Percentiles rank a stretch among this genome's conserved stretches.
These are phyloP conservation scores for Poecilobothrus nobilitatus DNA, from an alignment of 2,888 invertebrate species.

Conservation along the genomic window DNA sequence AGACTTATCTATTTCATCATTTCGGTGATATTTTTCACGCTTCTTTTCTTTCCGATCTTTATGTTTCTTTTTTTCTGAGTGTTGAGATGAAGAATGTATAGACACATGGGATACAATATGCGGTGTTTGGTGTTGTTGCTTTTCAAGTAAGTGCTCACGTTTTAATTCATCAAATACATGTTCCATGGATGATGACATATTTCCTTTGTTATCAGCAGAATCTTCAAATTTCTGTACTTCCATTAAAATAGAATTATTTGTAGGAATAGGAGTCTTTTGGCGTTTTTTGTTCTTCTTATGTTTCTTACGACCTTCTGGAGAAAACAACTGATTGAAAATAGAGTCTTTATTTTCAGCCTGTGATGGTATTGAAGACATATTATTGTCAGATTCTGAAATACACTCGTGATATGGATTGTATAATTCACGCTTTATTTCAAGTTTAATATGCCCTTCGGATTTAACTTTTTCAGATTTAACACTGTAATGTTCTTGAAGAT, in stretches of 20 bases:
- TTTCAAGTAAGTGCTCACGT: constrained; percentile 31
- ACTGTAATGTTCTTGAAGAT: too few relatives aligned
- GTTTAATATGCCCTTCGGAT: constrained; percentile 44
- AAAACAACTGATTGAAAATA: constrained; percentile 40
- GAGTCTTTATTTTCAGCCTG: constrained; percentile 45
- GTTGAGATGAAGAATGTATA: constrained; percentile 15
- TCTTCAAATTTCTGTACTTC: constrained; percentile 16
- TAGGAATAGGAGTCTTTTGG: constrained; percentile 50
- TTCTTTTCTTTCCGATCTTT: constrained; percentile 43
- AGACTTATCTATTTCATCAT: constrained; percentile 30
- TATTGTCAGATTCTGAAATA: constrained; percentile 26
- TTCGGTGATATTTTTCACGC: constrained; percentile 37
- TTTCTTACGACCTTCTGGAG: constrained; percentile 57
- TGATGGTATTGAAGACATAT: constrained; percentile 23
- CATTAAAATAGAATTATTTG: constrained; percentile 25
- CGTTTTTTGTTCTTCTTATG: constrained; percentile 80
- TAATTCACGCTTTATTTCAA: constrained; percentile 16
- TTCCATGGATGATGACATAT: constrained; percentile 34
- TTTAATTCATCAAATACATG: constrained; percentile 48
- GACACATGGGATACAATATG: background rate
- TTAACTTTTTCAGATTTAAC: constrained; percentile 6
- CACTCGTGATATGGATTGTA: constrained; percentile 19
- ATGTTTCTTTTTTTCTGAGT: constrained; percentile 38
- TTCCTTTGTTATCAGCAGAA: constrained; percentile 30
- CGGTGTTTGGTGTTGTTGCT: constrained; percentile 23